phyloP scores from a whole-genome alignment of 2,888 invertebrate genomes.

The Erynnis tages region DNA sequence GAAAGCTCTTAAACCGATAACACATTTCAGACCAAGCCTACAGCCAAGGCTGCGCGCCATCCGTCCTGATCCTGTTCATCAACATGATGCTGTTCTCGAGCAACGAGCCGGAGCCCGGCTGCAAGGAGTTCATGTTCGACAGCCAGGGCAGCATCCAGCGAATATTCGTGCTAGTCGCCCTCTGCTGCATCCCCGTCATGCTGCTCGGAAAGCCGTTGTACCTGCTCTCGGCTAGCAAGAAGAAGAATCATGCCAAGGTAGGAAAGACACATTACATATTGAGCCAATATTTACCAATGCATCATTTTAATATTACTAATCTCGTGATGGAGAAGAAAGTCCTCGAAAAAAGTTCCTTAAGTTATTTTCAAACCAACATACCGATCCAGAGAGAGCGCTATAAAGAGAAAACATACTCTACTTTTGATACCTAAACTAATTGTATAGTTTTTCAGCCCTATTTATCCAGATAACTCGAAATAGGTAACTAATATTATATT shows the following conservation, averaged over 20 bases:
- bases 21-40: slow-evolving; percentile 54
- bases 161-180: slow-evolving; percentile 88
- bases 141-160: slow-evolving; percentile 88
- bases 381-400: too few species aligned
- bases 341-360: too few species aligned
- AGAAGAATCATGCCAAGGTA: slow-evolving; percentile 59
- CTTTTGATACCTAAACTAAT: too few species aligned
- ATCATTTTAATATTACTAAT: too few species aligned
- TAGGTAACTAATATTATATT: too few species aligned
- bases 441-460: too few species aligned
- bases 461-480: too few species aligned
- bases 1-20: neutral
- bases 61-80: slow-evolving; percentile 98
- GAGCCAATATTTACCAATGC: too few species aligned
- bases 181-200: slow-evolving; percentile 97
- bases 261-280: too few species aligned
- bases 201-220: slow-evolving; percentile 94
- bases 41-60: slow-evolving; percentile 90
- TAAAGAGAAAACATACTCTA: too few species aligned
- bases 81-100: slow-evolving; percentile 97
- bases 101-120: slow-evolving; percentile 62
- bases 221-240: slow-evolving; percentile 77
- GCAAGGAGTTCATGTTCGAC: slow-evolving; percentile 85
- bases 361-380: too few species aligned
- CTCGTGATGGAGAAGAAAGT: too few species aligned